Evolutionary conservation across 2,888 invertebrate species (phyloP).

Genomic region (Blomia tropicalis): DNA sequence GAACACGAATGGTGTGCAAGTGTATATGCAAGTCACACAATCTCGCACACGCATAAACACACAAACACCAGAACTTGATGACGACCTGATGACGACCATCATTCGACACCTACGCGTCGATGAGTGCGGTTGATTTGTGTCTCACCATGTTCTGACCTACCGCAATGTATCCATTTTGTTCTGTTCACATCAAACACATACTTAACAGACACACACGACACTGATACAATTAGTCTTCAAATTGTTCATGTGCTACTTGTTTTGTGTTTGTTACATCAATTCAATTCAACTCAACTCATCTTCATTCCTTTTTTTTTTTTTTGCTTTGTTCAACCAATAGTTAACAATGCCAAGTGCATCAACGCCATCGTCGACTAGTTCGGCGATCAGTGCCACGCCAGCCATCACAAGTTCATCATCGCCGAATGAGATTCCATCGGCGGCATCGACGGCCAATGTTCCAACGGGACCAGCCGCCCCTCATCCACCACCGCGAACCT

Average conservation of each 20-base stretch:
- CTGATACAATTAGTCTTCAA: no score
- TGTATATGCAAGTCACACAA: background rate
- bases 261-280: background rate
- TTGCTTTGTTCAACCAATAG: slow-evolving; percentile 1
- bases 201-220: no score
- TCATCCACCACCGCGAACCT: slow-evolving; percentile 20
- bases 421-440: slow-evolving; percentile 12
- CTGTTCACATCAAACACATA: no score
- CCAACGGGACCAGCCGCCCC: background rate
- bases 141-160: background rate
- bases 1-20: background rate
- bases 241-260: background rate
- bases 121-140: background rate
- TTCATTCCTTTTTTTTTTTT: background rate
- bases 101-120: background rate
- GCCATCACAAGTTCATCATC: background rate
- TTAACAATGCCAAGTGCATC: slow-evolving; percentile 21
- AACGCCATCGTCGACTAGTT: slow-evolving; percentile 18
- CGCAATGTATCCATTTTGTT: no score
- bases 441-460: background rate
- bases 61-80: background rate
- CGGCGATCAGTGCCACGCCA: slow-evolving; percentile 11
- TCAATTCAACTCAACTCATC: background rate
- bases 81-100: no score
- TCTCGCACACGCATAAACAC: background rate